These are phyloP conservation scores for Danaus chrysippus DNA, from an alignment of 2,888 invertebrate species.

Conservation along the genomic window DNA sequence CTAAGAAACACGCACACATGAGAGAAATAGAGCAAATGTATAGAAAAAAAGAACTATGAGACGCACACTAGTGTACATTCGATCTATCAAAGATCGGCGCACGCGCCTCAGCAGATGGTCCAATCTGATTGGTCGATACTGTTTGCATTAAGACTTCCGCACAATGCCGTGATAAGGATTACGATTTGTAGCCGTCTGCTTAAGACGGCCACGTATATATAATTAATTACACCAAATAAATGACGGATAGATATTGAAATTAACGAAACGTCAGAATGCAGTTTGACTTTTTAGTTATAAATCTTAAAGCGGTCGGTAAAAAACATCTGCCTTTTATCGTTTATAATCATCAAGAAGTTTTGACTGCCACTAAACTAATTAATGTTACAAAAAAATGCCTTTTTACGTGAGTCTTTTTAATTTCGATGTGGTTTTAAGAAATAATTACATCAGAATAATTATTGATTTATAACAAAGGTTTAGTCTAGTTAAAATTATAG, in stretches of 20 bases:
- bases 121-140: constrained; percentile 62
- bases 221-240: constrained; percentile 36
- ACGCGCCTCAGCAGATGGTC: constrained; percentile 71
- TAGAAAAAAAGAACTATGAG: constrained; percentile 47
- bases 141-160: constrained; percentile 70
- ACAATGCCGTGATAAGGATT: constrained; percentile 68
- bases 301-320: background rate
- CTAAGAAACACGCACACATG: constrained; percentile 60
- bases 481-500: too few species aligned
- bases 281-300: background rate
- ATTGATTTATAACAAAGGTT: too few species aligned
- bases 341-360: constrained; percentile 5
- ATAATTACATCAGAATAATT: too few species aligned
- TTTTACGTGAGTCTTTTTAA: too few species aligned
- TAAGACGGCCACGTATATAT: constrained; percentile 46
- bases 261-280: background rate
- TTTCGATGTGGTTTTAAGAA: too few species aligned
- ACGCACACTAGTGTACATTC: constrained; percentile 50
- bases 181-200: constrained; percentile 52
- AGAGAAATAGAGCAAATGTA: constrained; percentile 44
- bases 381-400: too few species aligned
- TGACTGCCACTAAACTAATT: constrained; percentile 13
- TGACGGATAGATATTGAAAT: background rate
- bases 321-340: constrained; percentile 5
- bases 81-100: constrained; percentile 68